Percentiles rank a stretch among this genome's conserved stretches.
Conservation (phyloP, 2,797 vertebrate genomes). For the Uromys caudimaculatus region DNA sequence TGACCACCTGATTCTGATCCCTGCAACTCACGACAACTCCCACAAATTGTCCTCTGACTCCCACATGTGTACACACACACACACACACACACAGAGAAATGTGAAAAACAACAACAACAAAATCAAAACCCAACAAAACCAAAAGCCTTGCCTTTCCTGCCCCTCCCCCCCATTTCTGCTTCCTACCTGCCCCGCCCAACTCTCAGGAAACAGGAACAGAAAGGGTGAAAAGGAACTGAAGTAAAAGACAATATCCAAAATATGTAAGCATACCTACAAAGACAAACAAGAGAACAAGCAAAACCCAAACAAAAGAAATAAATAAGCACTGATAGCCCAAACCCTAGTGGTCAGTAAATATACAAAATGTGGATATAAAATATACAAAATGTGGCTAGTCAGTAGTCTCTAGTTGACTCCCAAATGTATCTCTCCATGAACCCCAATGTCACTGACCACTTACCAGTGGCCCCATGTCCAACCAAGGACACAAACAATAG, state of each 20-base stretch:
- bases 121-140: background rate
- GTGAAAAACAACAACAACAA: background rate
- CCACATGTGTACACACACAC: rapidly evolving
- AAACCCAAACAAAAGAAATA: slow-evolving; percentile 6
- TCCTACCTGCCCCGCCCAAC: background rate
- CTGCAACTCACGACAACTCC: too few species aligned
- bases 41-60: background rate
- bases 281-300: background rate
- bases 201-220: background rate
- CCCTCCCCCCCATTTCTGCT: background rate
- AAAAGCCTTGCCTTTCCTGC: background rate
- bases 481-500: background rate
- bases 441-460: background rate
- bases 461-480: background rate
- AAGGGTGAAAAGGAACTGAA: slow-evolving; percentile 1
- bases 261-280: background rate
- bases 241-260: background rate
- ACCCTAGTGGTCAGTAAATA: background rate
- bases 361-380: too few species aligned
- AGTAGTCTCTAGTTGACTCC: background rate
- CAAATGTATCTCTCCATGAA: background rate
- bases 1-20: background rate
- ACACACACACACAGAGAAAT: background rate
- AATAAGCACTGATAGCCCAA: background rate
- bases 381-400: too few species aligned